These are phyloP conservation scores for Oligia strigilis DNA, from an alignment of 2,888 invertebrate genomes.

Conservation along the genomic window DNA sequence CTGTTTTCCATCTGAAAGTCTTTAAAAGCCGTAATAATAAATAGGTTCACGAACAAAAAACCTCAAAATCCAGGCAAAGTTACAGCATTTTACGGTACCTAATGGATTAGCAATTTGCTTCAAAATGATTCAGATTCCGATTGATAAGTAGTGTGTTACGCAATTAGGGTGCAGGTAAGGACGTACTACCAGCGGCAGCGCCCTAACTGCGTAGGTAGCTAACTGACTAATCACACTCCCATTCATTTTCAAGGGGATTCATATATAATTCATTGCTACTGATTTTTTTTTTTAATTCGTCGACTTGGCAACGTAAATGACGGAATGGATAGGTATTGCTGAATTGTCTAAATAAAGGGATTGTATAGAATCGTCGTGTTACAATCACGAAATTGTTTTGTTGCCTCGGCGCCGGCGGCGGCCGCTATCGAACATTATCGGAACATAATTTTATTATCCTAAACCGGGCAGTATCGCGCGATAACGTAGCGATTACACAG, in stretches of 20 bases:
- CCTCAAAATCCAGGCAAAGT: too few relatives aligned
- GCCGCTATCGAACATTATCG: constrained; percentile 57
- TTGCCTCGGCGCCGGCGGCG: neutral
- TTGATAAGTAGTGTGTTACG: too few relatives aligned
- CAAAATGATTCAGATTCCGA: too few relatives aligned
- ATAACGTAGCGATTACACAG: constrained; percentile 59
- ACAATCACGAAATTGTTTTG: constrained; percentile 11
- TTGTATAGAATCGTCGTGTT: neutral
- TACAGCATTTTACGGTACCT: too few relatives aligned
- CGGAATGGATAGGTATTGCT: neutral
- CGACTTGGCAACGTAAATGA: neutral
- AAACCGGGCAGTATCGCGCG: constrained; percentile 55
- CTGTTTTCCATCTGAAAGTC: too few relatives aligned
- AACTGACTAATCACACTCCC: too few relatives aligned
- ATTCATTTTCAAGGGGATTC: neutral
- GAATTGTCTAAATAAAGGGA: constrained; percentile 6
- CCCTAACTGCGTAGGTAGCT: too few relatives aligned
- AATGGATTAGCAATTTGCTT: too few relatives aligned
- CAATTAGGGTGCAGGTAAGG: neutral
- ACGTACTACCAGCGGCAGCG: neutral
- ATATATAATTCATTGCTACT: neutral
- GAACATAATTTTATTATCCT: constrained; percentile 49
- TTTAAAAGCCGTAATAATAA: too few relatives aligned
- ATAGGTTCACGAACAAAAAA: too few relatives aligned
- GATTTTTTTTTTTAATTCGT: neutral